Percentiles rank a stretch among this genome's conserved stretches.
phyloP scores from a whole-genome alignment of 1,140 invertebrate species.

The Megalonaias nervosa region DNA sequence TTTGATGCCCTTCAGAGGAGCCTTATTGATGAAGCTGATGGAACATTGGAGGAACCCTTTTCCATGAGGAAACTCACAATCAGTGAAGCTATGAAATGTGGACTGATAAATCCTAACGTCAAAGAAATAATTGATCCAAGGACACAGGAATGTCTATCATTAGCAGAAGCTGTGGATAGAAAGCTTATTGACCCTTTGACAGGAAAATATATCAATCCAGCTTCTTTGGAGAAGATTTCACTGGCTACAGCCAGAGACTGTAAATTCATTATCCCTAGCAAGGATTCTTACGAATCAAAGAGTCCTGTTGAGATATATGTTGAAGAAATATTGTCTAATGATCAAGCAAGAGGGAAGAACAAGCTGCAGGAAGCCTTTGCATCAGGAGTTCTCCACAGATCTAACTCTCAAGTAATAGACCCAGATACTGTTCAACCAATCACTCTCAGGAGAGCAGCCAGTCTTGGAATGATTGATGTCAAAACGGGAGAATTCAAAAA shows the following conservation, averaged over 20 bases:
- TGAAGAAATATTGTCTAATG: slow-evolving; percentile 57
- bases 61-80: slow-evolving; percentile 69
- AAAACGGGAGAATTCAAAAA: slow-evolving; percentile 84
- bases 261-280: slow-evolving; percentile 53
- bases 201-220: slow-evolving; percentile 25
- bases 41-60: slow-evolving; percentile 81
- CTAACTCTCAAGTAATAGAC: slow-evolving; percentile 65
- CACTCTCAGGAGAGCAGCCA: slow-evolving; percentile 60
- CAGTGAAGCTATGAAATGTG: slow-evolving; percentile 79
- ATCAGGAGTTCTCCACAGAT: slow-evolving; percentile 58
- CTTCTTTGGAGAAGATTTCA: slow-evolving; percentile 39
- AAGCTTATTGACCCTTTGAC: slow-evolving; percentile 27
- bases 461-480: slow-evolving; percentile 76
- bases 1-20: slow-evolving; percentile 54
- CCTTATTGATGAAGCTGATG: slow-evolving; percentile 47
- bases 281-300: slow-evolving; percentile 37
- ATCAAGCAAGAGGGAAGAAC: slow-evolving; percentile 46
- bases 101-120: slow-evolving; percentile 58
- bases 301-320: slow-evolving; percentile 61
- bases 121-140: slow-evolving; percentile 52
- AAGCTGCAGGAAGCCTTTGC: slow-evolving; percentile 62
- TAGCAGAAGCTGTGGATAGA: slow-evolving; percentile 35
- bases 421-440: slow-evolving; percentile 64
- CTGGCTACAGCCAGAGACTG: slow-evolving; percentile 49
- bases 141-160: slow-evolving; percentile 31